These are phyloP conservation scores for Sebastiscus albofasciatus DNA, from an alignment of 2,797 vertebrate species.

Conservation along the genomic window DNA sequence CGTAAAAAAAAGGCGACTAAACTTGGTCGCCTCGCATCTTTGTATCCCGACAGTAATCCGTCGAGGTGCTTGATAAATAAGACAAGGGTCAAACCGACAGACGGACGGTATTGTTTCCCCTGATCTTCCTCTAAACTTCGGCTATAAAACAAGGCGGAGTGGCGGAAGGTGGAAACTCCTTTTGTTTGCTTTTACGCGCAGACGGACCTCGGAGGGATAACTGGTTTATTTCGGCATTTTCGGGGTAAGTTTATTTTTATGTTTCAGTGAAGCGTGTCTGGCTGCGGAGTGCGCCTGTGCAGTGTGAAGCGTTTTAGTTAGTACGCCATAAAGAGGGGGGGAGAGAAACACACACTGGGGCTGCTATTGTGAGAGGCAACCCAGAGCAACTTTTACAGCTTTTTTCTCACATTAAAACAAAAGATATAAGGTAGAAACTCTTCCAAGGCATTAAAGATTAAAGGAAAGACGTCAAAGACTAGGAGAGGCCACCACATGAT, in stretches of 20 bases:
- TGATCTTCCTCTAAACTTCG: slow-evolving; percentile 67
- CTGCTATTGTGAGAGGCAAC: slow-evolving; percentile 45
- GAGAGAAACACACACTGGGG: slow-evolving; percentile 25
- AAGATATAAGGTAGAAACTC: background rate
- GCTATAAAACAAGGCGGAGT: slow-evolving; percentile 29
- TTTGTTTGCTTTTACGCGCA: background rate
- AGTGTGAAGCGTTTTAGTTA: slow-evolving; percentile 74
- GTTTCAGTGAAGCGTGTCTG: slow-evolving; percentile 79
- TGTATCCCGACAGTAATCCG: slow-evolving; percentile 73
- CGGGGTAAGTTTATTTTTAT: slow-evolving; percentile 84
- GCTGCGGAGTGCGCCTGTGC: slow-evolving; percentile 80
- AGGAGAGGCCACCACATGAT: background rate
- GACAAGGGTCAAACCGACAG: slow-evolving; percentile 76
- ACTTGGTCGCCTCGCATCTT: slow-evolving; percentile 75
- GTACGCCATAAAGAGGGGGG: slow-evolving; percentile 78
- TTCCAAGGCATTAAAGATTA: background rate
- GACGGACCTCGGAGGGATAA: slow-evolving; percentile 15
- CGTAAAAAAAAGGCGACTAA: slow-evolving; percentile 54
- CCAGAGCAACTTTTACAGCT: slow-evolving; percentile 59
- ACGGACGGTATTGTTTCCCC: slow-evolving; percentile 75
- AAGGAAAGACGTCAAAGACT: background rate
- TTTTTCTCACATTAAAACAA: slow-evolving; percentile 17
- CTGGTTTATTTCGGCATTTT: slow-evolving; percentile 45
- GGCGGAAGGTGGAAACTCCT: slow-evolving; percentile 7
- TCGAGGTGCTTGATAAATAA: slow-evolving; percentile 72